Evolutionary conservation across 2,113 vertebrate species (phyloP).

Genomic region (Chloroceryle aenea): DNA sequence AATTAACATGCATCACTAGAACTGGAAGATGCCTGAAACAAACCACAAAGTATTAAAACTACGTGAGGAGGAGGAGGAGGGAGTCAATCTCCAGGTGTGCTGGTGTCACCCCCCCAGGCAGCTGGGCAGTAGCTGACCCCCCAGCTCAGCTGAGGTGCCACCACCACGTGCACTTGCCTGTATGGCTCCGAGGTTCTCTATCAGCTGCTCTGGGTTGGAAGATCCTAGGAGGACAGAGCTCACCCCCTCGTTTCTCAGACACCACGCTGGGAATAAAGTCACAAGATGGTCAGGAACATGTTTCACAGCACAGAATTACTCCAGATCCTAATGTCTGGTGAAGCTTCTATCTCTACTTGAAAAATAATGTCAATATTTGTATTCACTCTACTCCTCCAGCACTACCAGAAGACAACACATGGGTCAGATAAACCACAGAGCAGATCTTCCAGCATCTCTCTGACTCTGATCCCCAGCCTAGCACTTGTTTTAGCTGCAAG

Average conservation of each 20-base stretch:
- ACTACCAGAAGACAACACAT: background rate
- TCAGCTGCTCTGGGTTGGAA: slow-evolving; percentile 94
- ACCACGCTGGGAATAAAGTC: slow-evolving; percentile 86
- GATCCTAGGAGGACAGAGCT: slow-evolving; percentile 96
- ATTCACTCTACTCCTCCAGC: background rate
- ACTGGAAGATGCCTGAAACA: background rate
- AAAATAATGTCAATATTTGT: background rate
- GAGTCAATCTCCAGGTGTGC: accelerated
- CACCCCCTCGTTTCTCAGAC: slow-evolving; percentile 95
- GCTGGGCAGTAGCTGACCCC: background rate
- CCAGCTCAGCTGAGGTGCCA: accelerated
- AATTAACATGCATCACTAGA: accelerated
- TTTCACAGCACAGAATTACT: accelerated
- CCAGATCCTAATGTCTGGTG: background rate
- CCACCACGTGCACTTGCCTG: slow-evolving; percentile 79
- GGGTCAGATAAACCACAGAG: background rate
- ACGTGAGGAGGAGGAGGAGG: accelerated
- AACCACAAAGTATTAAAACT: accelerated
- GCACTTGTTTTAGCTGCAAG: background rate
- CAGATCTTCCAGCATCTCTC: background rate
- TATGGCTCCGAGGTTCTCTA: slow-evolving; percentile 97
- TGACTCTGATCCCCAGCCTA: background rate
- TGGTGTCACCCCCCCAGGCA: background rate
- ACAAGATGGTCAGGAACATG: background rate
- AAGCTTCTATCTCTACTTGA: background rate